These are phyloP conservation scores for Aurelia sp. DNA, from an alignment of 30 jellyfish, hydroid and myxozoan species.

Conservation along the genomic window DNA sequence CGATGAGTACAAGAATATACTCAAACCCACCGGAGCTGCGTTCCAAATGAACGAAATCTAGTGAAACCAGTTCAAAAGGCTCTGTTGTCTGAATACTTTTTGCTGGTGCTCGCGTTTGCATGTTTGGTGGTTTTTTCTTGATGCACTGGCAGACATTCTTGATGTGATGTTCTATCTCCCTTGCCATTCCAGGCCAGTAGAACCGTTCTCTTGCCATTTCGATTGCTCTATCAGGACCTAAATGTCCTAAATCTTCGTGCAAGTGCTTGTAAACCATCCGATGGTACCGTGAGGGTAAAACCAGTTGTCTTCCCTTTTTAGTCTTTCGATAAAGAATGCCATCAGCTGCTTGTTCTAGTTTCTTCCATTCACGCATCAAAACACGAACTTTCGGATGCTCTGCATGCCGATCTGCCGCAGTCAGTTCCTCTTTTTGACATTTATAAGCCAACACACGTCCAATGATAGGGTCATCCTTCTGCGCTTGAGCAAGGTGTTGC, in stretches of 20 bases:
- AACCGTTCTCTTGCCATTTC: background rate
- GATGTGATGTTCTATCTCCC: constrained; percentile 28
- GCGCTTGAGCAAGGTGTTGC: constrained; percentile 10
- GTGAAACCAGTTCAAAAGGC: constrained; percentile 33
- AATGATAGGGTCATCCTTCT: background rate
- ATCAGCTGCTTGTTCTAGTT: background rate
- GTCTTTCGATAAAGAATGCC: background rate
- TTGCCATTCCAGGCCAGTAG: constrained; percentile 20
- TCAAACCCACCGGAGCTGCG: constrained; percentile 61
- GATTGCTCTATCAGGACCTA: constrained; percentile 5
- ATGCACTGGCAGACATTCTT: constrained; percentile 26
- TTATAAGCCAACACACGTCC: background rate
- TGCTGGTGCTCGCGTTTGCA: constrained; percentile 24
- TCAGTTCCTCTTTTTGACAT: background rate
- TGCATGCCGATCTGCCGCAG: background rate
- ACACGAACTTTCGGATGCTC: background rate
- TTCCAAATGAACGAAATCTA: constrained; percentile 43
- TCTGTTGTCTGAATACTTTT: constrained; percentile 6
- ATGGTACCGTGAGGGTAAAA: background rate
- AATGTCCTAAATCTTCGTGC: constrained; percentile 53
- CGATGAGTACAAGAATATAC: constrained; percentile 19
- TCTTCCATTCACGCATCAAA: background rate
- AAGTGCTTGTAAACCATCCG: background rate
- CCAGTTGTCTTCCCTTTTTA: background rate
- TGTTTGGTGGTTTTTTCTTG: constrained; percentile 24